Percentiles rank a stretch among this genome's conserved stretches.
phyloP scores from a whole-genome alignment of 53 echinoderm and acorn worm species.

The Paracentrotus lividus region DNA sequence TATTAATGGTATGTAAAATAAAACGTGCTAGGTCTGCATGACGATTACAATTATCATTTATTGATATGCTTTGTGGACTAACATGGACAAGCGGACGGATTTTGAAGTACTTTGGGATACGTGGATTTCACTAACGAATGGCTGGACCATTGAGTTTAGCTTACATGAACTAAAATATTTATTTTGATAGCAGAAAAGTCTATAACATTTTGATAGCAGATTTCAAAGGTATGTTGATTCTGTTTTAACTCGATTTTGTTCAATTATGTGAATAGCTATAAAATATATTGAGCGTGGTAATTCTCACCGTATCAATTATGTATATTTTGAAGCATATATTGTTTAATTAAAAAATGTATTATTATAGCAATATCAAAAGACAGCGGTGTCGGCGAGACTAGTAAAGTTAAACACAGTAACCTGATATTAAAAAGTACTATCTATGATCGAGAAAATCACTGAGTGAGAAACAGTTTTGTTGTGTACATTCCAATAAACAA shows the following conservation, averaged over 20 bases:
- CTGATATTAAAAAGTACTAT: background rate
- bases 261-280: background rate
- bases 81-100: background rate
- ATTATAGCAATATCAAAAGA: background rate
- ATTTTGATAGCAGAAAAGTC: background rate
- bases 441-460: background rate
- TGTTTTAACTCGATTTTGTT: background rate
- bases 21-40: background rate
- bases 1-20: background rate
- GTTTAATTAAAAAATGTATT: background rate
- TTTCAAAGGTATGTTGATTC: background rate
- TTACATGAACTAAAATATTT: background rate
- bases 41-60: background rate
- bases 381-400: background rate
- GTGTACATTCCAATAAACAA: background rate
- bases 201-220: background rate
- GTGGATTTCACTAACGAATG: slow-evolving; percentile 4
- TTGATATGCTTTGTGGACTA: background rate
- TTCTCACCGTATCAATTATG: background rate
- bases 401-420: background rate
- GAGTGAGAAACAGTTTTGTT: background rate
- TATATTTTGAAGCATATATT: background rate
- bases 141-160: background rate
- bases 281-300: background rate
- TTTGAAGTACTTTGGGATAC: background rate